Evolutionary conservation across 1,140 invertebrate species (phyloP).

Genomic region (Rhynchophorus ferrugineus): DNA sequence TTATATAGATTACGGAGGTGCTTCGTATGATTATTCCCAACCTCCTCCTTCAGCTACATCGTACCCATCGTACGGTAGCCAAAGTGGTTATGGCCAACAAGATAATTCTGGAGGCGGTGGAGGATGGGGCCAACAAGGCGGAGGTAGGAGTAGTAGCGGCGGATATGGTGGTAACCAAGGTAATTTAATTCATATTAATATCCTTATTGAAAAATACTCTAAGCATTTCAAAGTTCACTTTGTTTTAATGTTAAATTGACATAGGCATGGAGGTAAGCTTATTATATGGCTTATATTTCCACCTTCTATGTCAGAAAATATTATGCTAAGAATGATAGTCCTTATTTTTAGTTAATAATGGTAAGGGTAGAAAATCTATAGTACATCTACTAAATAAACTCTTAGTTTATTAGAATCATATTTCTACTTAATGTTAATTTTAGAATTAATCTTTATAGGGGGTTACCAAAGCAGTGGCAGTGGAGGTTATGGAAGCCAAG

Average conservation of each 20-base stretch:
- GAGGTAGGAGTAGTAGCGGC: slow-evolving; percentile 11
- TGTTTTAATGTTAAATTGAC: slow-evolving; percentile 7
- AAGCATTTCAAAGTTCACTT: background rate
- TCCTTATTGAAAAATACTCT: background rate
- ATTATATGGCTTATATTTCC: slow-evolving; percentile 7
- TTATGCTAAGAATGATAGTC: slow-evolving; percentile 24
- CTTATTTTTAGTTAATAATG: slow-evolving; percentile 15
- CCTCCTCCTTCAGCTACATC: slow-evolving; percentile 16
- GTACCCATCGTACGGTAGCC: slow-evolving; percentile 16
- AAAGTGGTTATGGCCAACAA: slow-evolving; percentile 9
- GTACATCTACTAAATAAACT: slow-evolving; percentile 12
- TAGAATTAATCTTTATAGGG: background rate
- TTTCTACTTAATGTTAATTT: no score
- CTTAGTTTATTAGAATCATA: no score
- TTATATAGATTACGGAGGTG: slow-evolving; percentile 11
- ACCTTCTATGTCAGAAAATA: slow-evolving; percentile 22
- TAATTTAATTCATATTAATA: background rate
- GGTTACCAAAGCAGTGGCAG: slow-evolving; percentile 15
- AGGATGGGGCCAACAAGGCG: background rate
- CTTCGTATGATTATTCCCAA: slow-evolving; percentile 19
- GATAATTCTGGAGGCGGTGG: background rate
- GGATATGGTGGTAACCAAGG: slow-evolving; percentile 11
- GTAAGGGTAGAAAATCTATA: slow-evolving; percentile 22
- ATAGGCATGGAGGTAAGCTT: slow-evolving; percentile 18
- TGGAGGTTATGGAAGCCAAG: slow-evolving; percentile 14